Conservation (phyloP, 53 echinoderm and acorn worm species). For the Paracentrotus lividus region DNA sequence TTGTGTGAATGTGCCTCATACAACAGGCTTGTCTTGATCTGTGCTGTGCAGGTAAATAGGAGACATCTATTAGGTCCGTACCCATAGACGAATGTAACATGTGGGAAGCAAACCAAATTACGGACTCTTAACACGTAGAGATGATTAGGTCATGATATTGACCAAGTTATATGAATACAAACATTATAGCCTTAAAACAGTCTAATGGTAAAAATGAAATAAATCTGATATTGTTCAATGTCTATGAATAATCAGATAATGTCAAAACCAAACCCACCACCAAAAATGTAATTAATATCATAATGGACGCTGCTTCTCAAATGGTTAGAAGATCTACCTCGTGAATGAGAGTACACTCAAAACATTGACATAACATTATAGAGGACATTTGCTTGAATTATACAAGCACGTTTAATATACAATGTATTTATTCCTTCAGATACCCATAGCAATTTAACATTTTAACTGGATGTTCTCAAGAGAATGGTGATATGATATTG, state of each 20-base stretch:
- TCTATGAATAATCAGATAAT: not conserved
- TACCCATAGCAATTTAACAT: not conserved
- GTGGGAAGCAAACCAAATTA: too few relatives aligned
- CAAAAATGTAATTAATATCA: not conserved
- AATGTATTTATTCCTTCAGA: not conserved
- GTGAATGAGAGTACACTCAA: too few relatives aligned
- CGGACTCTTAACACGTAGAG: too few relatives aligned
- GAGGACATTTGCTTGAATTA: not conserved
- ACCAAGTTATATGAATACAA: not conserved
- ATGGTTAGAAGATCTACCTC: not conserved
- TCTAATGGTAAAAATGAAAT: too few relatives aligned
- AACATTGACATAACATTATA: not conserved
- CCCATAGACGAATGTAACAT: too few relatives aligned
- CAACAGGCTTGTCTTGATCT: not conserved
- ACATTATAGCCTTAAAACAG: not conserved
- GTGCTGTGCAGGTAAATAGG: too few relatives aligned
- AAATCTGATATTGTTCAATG: not conserved
- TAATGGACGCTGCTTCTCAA: not conserved
- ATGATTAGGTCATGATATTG: not conserved
- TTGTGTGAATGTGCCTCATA: not conserved
- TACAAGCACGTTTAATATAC: not conserved
- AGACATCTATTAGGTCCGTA: too few relatives aligned
- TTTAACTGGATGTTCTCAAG: not conserved
- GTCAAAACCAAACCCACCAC: not conserved
- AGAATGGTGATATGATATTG: not conserved